Evolutionary conservation across 2,888 invertebrate species (phyloP).

Genomic region (Callosobruchus maculatus): DNA sequence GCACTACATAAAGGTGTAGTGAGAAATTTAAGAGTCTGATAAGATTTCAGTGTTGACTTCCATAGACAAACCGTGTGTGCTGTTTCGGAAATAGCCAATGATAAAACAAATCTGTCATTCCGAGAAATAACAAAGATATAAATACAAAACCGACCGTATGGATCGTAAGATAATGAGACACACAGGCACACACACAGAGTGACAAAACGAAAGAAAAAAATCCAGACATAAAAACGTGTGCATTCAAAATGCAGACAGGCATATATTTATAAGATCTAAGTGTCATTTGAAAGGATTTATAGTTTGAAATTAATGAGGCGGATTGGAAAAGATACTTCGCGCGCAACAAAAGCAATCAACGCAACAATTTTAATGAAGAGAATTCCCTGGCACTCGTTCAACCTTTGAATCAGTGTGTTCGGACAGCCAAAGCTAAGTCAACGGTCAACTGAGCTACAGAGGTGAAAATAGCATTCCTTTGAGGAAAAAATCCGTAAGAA

Average conservation of each 20-base stretch:
- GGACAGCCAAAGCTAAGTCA: background rate
- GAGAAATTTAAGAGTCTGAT: too few relatives aligned
- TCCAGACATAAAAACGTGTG: background rate
- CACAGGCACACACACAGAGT: background rate
- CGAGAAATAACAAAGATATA: background rate
- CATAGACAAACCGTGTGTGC: background rate
- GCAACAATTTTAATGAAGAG: conserved; percentile 36
- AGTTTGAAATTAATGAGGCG: conserved; percentile 31
- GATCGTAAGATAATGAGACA: background rate
- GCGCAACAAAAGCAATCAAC: conserved; percentile 32
- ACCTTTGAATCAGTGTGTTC: conserved; percentile 22
- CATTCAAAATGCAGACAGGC: background rate
- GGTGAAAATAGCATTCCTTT: background rate
- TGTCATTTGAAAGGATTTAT: conserved; percentile 24
- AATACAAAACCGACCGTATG: background rate
- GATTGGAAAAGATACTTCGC: conserved; percentile 28
- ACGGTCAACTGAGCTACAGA: background rate
- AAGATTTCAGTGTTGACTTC: too few relatives aligned
- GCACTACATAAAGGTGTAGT: too few relatives aligned
- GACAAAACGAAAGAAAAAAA: background rate
- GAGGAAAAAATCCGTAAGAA: background rate
- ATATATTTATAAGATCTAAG: background rate
- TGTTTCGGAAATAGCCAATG: background rate
- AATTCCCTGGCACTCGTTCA: conserved; percentile 33
- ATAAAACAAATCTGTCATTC: background rate